Evolutionary conservation across 2,113 vertebrate genomes (phyloP).

Genomic region (Tachuris rubrigastra): DNA sequence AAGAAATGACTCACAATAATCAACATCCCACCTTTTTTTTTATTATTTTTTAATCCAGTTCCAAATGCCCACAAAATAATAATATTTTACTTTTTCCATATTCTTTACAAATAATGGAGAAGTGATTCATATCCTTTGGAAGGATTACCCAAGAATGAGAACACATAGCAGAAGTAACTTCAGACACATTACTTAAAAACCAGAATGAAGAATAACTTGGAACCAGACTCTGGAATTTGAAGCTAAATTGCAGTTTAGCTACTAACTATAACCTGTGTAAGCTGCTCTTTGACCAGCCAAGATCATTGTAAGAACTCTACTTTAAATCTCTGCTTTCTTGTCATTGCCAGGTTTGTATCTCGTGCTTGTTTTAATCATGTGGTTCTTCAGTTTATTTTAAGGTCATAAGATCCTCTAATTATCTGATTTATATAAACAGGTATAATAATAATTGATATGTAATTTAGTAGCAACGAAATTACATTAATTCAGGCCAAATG

Average conservation of each 20-base stretch:
- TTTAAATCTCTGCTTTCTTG: background rate
- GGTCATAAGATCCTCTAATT: background rate
- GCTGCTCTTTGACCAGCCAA: background rate
- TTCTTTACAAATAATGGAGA: slow-evolving; percentile 48
- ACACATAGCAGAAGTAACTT: background rate
- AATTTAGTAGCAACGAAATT: background rate
- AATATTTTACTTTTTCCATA: slow-evolving; percentile 53
- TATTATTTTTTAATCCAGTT: background rate
- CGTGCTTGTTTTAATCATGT: background rate
- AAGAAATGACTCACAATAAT: slow-evolving; percentile 52
- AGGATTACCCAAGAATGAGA: slow-evolving; percentile 20
- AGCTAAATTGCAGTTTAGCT: slow-evolving; percentile 15
- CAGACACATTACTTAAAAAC: slow-evolving; percentile 13
- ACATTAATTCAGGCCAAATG: background rate
- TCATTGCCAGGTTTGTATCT: background rate
- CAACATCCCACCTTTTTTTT: slow-evolving; percentile 17
- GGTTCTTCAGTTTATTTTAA: background rate
- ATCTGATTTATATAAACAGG: background rate
- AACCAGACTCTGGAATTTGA: slow-evolving; percentile 5
- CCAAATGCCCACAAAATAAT: slow-evolving; percentile 30
- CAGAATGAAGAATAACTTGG: slow-evolving; percentile 21
- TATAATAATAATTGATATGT: background rate
- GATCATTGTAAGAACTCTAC: background rate
- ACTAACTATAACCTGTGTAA: background rate
- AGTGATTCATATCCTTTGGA: slow-evolving; percentile 62